These are phyloP conservation scores for Cylas formicarius DNA, from an alignment of 1,140 invertebrate species.

Conservation along the genomic window DNA sequence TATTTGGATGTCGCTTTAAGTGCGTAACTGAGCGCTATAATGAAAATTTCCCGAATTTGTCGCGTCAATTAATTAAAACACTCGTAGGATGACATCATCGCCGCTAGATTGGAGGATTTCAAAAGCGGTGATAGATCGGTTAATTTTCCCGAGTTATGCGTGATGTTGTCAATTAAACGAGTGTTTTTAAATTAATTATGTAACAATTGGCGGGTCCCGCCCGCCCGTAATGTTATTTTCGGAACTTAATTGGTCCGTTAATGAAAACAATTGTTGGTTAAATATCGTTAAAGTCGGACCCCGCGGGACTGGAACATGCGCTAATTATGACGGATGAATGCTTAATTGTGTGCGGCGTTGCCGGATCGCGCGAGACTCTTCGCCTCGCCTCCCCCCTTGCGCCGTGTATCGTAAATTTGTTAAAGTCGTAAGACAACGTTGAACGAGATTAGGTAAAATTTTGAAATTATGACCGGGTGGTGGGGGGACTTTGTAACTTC, in stretches of 20 bases:
- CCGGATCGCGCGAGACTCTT: no score
- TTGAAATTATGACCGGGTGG: no score
- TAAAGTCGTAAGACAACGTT: no score
- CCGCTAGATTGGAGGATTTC: conserved; percentile 16
- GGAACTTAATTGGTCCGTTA: conserved; percentile 21
- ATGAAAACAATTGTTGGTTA: conserved; percentile 24
- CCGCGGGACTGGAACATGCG: conserved; percentile 3
- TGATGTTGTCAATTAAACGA: conserved; percentile 28
- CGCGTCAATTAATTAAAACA: conserved; percentile 29
- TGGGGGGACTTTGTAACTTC: no score
- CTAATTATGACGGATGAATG: conserved; percentile 10
- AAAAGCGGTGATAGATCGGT: conserved; percentile 22
- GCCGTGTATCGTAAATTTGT: no score
- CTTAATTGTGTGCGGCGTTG: conserved; percentile 10
- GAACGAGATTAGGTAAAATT: no score
- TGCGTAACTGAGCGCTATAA: no score
- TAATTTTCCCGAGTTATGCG: conserved; percentile 19
- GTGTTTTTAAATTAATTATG: conserved; percentile 32
- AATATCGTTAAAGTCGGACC: conserved; percentile 14
- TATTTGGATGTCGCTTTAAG: no score
- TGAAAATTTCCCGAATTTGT: no score
- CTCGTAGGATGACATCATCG: conserved; percentile 26
- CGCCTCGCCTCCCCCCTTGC: no score
- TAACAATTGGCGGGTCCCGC: conserved; percentile 21
- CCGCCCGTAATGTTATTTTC: conserved; percentile 28